A percentile compares a stretch with the other conserved stretches of the same genome.
These are phyloP conservation scores for Corvus hawaiiensis DNA, from an alignment of 2,113 vertebrate species.

Conservation along the genomic window DNA sequence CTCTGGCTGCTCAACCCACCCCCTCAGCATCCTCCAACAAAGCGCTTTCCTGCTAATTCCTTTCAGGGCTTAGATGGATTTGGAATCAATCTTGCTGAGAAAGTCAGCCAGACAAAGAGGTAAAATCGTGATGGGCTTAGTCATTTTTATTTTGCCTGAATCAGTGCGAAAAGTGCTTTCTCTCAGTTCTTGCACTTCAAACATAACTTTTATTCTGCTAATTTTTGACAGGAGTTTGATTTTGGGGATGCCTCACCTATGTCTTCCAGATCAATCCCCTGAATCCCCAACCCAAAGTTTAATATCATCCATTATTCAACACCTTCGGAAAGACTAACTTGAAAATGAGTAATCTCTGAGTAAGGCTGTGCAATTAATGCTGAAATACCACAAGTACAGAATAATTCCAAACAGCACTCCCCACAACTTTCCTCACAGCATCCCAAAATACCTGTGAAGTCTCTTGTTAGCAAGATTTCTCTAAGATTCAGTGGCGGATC, in stretches of 20 bases:
- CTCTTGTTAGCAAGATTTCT: background rate
- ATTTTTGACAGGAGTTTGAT: background rate
- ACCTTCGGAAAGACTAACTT: background rate
- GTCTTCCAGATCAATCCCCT: background rate
- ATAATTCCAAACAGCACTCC: background rate
- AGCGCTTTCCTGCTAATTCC: slow-evolving; percentile 28
- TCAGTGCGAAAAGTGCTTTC: background rate
- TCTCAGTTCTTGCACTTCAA: background rate
- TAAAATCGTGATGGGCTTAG: background rate
- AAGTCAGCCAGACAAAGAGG: slow-evolving; percentile 25
- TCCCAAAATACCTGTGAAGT: background rate
- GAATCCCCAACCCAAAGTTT: background rate
- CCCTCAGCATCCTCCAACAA: background rate
- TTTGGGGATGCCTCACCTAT: background rate
- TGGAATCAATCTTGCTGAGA: slow-evolving; percentile 44
- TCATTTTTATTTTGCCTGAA: background rate
- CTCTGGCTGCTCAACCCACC: background rate
- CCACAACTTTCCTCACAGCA: background rate
- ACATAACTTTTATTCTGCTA: background rate
- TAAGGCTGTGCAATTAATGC: slow-evolving; percentile 29
- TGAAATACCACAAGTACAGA: background rate
- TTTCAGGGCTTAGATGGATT: slow-evolving; percentile 42
- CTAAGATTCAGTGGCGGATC: background rate
- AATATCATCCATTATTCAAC: slow-evolving; percentile 54
- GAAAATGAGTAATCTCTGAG: slow-evolving; percentile 1